phyloP scores from a whole-genome alignment of 2,797 vertebrate species.

The Sphaeramia orbicularis region DNA sequence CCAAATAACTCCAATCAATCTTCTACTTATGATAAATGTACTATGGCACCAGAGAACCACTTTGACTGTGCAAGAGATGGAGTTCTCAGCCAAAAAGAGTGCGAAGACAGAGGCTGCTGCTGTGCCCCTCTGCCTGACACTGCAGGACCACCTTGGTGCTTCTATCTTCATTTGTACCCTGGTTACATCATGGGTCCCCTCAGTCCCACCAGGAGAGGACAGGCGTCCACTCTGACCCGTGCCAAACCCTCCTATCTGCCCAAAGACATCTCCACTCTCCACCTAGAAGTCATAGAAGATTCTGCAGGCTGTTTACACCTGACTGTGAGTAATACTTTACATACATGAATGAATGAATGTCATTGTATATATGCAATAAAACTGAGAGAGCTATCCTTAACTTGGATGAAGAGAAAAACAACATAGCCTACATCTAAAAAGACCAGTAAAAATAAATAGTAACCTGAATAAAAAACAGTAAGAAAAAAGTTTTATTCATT shows the following conservation, averaged over 20 bases:
- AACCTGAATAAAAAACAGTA: too few relatives aligned
- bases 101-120: conserved; percentile 88
- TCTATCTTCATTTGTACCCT: conserved; percentile 86
- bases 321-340: conserved; percentile 62
- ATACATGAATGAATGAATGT: too few relatives aligned
- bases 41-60: conserved; percentile 46
- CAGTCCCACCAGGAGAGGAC: conserved; percentile 55
- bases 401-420: too few relatives aligned
- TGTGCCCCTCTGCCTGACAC: conserved; percentile 70
- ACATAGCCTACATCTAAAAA: too few relatives aligned
- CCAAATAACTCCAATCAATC: background rate
- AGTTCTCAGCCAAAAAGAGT: conserved; percentile 76
- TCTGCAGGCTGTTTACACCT: conserved; percentile 85
- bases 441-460: too few relatives aligned
- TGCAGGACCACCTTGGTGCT: conserved; percentile 88
- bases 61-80: conserved; percentile 76
- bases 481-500: too few relatives aligned
- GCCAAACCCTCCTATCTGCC: conserved; percentile 67
- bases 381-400: too few relatives aligned
- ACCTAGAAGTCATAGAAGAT: conserved; percentile 77
- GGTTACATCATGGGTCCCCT: conserved; percentile 85
- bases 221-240: conserved; percentile 57
- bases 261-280: conserved; percentile 62
- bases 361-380: too few relatives aligned
- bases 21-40: conserved; percentile 39